These are phyloP conservation scores for Porphyrio hochstetteri DNA, from an alignment of 2,113 vertebrate genomes.

Conservation along the genomic window DNA sequence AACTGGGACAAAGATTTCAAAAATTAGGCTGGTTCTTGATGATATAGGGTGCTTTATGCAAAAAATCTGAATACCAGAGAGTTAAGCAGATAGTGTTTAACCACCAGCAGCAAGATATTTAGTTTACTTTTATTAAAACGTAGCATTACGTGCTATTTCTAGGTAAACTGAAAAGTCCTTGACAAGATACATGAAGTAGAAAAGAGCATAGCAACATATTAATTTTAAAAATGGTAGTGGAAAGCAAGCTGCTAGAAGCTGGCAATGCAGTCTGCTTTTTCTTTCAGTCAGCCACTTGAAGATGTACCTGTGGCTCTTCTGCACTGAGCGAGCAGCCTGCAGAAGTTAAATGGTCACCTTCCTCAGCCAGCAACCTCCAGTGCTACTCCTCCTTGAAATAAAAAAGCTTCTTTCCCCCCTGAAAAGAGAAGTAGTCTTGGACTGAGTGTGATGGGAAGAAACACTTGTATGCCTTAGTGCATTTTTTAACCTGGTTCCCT, in stretches of 20 bases:
- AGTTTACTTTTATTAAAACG: constrained; percentile 12
- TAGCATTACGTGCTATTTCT: background rate
- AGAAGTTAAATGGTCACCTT: background rate
- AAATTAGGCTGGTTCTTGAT: background rate
- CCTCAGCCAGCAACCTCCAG: background rate
- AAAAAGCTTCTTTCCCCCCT: background rate
- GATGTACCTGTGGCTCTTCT: background rate
- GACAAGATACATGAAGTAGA: background rate
- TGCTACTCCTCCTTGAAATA: background rate
- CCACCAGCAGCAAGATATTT: background rate
- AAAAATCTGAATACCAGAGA: background rate
- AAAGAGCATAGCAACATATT: background rate
- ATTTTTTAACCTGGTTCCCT: background rate
- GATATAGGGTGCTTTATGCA: background rate
- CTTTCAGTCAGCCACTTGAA: background rate
- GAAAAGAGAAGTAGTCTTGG: background rate
- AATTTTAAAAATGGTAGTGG: background rate
- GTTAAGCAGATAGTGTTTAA: background rate
- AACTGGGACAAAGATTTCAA: background rate
- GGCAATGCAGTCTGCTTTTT: background rate
- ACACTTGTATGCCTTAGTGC: background rate
- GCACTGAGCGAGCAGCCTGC: background rate
- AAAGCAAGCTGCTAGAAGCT: background rate
- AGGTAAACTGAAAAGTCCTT: background rate
- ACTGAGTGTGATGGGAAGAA: background rate